Evolutionary conservation across 2,113 vertebrate species (phyloP), one percentile per base, ranked within the genome.

Genomic region (Heloderma charlesbogerti): DNA sequence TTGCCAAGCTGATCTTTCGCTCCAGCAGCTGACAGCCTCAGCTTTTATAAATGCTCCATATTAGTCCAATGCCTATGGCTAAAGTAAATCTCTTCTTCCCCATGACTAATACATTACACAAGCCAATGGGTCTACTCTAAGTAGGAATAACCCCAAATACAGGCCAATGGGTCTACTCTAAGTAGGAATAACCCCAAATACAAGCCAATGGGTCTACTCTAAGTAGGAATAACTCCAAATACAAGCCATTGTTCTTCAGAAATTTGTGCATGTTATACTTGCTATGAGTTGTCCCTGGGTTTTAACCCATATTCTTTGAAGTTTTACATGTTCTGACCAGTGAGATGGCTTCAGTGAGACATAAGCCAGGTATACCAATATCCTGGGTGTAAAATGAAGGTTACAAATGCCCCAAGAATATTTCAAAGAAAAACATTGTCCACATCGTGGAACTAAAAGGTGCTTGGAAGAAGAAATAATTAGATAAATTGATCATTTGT

Each of bases 1-100:
- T 94, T 86, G 88, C 88, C 88, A 81, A 13, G 92, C 86, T 66
- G 90, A 88, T 81, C 93, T 91, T 71, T 60, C 89, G 20, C 48
- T 84, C 31, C 0, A 0, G 91, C 92, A 95, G 96, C 95, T 93
- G 92, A 90, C 3, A 0, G 0, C 9, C 51, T 78, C 72, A 79
- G 57, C 0, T 0, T 29, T 37, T 1, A 16, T 91, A 86, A 78
- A 57, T 48, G 7, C 0, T 67, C 15, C 45, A 4, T 0, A 1
- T 0, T 4, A 71, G 74, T 51, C 43, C 69, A n/a, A 54, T 87
- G 85, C 86, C 94, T 63, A 90, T 78, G 71, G 88, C 82, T 72
- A 89, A 60, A 90, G 51, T 25, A 3, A 8, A 79, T 66, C 88
- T 0, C 0, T 86, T 75, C 89, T 88, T 91, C 83, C 60, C 57